A percentile compares a stretch with the other conserved stretches of the same genome.
Conservation (phyloP, 2,888 invertebrate genomes). For the Drosophila neutralis region DNA sequence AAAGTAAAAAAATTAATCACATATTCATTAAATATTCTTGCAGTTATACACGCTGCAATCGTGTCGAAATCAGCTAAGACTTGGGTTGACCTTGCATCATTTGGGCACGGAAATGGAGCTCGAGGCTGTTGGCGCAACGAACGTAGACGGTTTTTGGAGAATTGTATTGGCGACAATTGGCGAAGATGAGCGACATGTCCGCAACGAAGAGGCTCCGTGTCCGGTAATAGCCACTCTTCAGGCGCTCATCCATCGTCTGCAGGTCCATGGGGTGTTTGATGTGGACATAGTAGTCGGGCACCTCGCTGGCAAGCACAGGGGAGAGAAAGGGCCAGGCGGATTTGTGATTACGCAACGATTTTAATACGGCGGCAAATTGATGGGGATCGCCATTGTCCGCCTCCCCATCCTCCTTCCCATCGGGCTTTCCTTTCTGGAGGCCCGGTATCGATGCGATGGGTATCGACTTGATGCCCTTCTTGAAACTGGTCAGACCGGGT, state of each 20-base stretch:
- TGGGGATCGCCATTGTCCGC: neutral
- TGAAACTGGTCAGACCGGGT: constrained; percentile 87
- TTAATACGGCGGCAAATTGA: constrained; percentile 85
- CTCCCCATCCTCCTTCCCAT: too few species aligned
- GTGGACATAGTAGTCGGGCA: constrained; percentile 97
- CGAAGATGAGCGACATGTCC: constrained; percentile 97
- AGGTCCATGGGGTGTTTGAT: constrained; percentile 99
- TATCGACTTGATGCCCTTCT: too few species aligned
- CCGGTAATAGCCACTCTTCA: constrained; percentile 89
- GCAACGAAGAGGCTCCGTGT: constrained; percentile 95
- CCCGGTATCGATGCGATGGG: constrained; percentile 94
- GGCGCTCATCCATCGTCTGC: constrained; percentile 83
- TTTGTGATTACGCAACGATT: constrained; percentile 90
- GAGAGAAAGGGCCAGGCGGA: constrained; percentile 97
- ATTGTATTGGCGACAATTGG: constrained; percentile 97
- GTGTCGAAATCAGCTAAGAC: neutral
- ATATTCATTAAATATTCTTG: neutral
- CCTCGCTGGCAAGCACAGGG: constrained; percentile 95
- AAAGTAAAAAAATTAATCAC: neutral
- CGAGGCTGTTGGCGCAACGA: constrained; percentile 94
- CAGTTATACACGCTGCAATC: neutral
- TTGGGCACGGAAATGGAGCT: constrained; percentile 95
- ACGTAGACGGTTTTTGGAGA: constrained; percentile 96
- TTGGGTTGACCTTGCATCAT: constrained; percentile 84
- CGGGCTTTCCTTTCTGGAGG: constrained; percentile 87